Base-by-base conservation (phyloP, 1,140 invertebrate genomes). In the Zophobas atratus region DNA sequence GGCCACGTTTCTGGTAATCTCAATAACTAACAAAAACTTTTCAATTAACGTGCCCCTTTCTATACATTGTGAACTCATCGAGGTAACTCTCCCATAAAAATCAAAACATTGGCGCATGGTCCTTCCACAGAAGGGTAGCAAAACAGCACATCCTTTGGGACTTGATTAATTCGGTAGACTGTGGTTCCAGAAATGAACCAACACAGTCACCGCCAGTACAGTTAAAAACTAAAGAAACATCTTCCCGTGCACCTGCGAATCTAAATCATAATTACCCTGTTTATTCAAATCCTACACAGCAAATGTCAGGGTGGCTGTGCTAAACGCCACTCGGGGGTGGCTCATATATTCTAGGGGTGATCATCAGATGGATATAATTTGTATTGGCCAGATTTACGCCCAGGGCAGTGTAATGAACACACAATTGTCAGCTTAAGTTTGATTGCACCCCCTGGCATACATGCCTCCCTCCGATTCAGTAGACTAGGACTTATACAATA, bases 341-440 rank as follows among this genome's bases (percentile, higher is more conserved):
- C 74, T 75, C 76, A 79, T 53, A 77, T 72, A 57, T 72, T 80
- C 74, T 74, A 67, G 75, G 76, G 78, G 78, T 77, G 79, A 82
- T 82, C 80, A 84, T 79, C 82, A 76, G 80, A 82, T 81, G 84
- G 82, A 86, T 85, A 86, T 86, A 86, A 86, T 86, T 86, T 86
- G 85, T 86, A 86, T 86, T 86, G 85, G 85, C 85, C 85, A 86
- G 85, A 86, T 86, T 86, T 86, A 80, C 84, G 84, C 85, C 85
- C 80, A 75, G 80, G 84, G 83, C 84, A 82, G 81, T 84, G 84
- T 86, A 86, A 86, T 86, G 85, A 86, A 86, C 85, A 85, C 85
- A 86, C 85, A 86, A 86, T 86, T 85, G 85, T 85, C 85, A 80
- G 85, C 85, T 86, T 86, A 86, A 84, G 84, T 84, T 82, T 84